These are phyloP conservation scores for Indicator indicator DNA, from an alignment of 2,113 vertebrate genomes.

Conservation along the genomic window DNA sequence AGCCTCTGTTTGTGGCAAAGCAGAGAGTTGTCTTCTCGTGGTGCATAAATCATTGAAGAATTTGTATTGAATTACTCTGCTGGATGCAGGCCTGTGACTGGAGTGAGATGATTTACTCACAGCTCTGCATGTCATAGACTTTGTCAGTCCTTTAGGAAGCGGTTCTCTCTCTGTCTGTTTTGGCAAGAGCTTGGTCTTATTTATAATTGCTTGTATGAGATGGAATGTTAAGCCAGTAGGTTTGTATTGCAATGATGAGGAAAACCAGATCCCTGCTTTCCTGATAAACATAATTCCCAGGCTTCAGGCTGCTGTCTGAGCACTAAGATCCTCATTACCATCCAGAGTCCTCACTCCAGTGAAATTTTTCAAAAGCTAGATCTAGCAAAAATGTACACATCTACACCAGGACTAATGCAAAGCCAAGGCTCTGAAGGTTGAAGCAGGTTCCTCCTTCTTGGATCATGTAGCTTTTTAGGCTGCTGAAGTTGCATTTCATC, in stretches of 20 bases:
- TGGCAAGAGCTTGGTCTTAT: conserved; percentile 27
- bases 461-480: background rate
- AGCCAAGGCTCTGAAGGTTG: background rate
- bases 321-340: background rate
- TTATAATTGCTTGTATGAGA: conserved; percentile 27
- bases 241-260: background rate
- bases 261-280: conserved; percentile 37
- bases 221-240: conserved; percentile 34
- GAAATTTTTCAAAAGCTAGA: background rate
- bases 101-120: conserved; percentile 21
- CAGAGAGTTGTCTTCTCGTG: background rate
- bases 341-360: background rate
- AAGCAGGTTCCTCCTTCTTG: background rate
- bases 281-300: conserved; percentile 24
- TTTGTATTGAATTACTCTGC: conserved; percentile 16
- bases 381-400: background rate
- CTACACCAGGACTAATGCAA: background rate
- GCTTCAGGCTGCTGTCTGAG: background rate
- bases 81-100: conserved; percentile 6
- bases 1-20: conserved; percentile 15
- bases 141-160: conserved; percentile 32
- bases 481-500: background rate
- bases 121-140: background rate
- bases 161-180: conserved; percentile 8
- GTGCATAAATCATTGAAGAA: background rate